A percentile compares a stretch with the other conserved stretches of the same genome.
Conservation (phyloP, 2,113 vertebrate genomes). For the Sardina pilchardus region DNA sequence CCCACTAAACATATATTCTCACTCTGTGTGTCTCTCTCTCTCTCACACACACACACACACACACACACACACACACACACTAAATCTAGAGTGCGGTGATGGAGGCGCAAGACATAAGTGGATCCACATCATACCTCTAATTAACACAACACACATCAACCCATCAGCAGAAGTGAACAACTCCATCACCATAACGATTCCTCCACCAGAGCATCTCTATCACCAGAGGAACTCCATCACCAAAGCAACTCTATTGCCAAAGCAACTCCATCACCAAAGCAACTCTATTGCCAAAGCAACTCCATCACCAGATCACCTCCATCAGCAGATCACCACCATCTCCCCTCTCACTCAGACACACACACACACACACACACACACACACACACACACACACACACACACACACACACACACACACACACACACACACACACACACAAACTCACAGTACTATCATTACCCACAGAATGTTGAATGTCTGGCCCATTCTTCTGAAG, state of each 20-base stretch:
- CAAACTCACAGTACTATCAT: neutral
- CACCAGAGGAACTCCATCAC: too few species aligned
- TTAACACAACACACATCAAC: neutral
- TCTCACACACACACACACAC: neutral
- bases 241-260: neutral
- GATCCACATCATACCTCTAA: neutral
- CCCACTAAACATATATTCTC: neutral
- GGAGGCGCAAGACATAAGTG: too few species aligned
- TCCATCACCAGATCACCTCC: neutral
- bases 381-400: neutral
- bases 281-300: neutral
- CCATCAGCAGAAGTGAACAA: neutral
- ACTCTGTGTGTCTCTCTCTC: neutral
- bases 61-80: conserved; percentile 17
- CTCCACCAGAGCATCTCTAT: too few species aligned
- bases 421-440: neutral
- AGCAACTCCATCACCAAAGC: neutral
- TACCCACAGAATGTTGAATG: neutral
- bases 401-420: neutral
- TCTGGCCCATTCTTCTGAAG: neutral
- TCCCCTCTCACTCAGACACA: neutral
- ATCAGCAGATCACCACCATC: neutral
- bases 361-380: neutral
- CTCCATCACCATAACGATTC: neutral
- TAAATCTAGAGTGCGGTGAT: neutral